These are phyloP conservation scores for Heterodera schachtii DNA, from an alignment of 1,140 invertebrate genomes.

Conservation along the genomic window DNA sequence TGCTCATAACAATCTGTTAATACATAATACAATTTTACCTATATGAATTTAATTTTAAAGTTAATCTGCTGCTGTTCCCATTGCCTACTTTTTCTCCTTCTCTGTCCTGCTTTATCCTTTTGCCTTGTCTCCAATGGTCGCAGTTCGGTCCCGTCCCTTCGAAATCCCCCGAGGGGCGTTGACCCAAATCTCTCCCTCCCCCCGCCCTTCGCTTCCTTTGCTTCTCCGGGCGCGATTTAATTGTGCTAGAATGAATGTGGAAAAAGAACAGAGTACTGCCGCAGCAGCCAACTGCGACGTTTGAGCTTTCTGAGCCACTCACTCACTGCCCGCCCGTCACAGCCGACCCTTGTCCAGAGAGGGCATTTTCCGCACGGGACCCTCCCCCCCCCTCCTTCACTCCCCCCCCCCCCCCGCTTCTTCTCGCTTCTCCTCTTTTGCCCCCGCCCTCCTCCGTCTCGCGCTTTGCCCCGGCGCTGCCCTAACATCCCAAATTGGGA, in stretches of 20 bases:
- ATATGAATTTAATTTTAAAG: too few relatives aligned
- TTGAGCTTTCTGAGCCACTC: slow-evolving; percentile 9
- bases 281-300: not conserved
- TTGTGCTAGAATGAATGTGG: slow-evolving; percentile 7
- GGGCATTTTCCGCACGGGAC: not conserved
- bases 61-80: too few relatives aligned
- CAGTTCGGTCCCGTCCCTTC: not conserved
- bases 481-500: slow-evolving; percentile 1
- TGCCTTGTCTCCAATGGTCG: not conserved
- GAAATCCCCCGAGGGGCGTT: slow-evolving; percentile 5
- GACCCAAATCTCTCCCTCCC: slow-evolving; percentile 3
- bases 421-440: not conserved
- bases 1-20: too few relatives aligned
- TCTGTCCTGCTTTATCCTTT: not conserved
- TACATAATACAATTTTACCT: too few relatives aligned
- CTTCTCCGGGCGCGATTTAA: slow-evolving; percentile 10
- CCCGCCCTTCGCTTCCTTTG: not conserved
- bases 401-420: not conserved
- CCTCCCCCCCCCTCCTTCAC: not conserved
- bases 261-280: not conserved
- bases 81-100: too few relatives aligned
- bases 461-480: not conserved
- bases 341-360: slow-evolving; percentile 16
- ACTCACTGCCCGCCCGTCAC: not conserved
- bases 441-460: not conserved